Conservation (phyloP, 2,888 invertebrate genomes). For the Seladonia tumulorum region DNA sequence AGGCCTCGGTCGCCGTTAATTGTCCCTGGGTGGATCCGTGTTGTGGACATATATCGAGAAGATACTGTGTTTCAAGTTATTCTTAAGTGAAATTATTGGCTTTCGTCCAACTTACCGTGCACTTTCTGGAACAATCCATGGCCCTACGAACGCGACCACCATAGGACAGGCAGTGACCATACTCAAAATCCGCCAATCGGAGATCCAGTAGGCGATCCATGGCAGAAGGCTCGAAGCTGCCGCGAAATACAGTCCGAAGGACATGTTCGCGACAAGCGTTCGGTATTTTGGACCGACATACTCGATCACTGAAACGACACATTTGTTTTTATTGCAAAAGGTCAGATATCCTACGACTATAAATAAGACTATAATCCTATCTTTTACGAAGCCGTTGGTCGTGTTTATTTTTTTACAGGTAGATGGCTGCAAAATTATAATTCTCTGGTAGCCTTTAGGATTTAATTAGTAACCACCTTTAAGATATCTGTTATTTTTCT, state of each 20-base stretch:
- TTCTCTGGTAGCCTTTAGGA: too few species aligned
- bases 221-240: constrained; percentile 91
- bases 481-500: too few species aligned
- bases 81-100: not conserved
- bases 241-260: constrained; percentile 95
- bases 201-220: constrained; percentile 93
- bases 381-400: not conserved
- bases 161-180: constrained; percentile 92
- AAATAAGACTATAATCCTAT: not conserved
- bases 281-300: constrained; percentile 96
- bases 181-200: constrained; percentile 92
- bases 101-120: constrained; percentile 85
- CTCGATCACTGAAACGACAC: constrained; percentile 88
- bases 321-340: not conserved
- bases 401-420: not conserved
- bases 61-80: too few species aligned
- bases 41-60: too few species aligned
- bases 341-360: too few species aligned
- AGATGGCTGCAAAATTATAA: not conserved
- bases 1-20: too few species aligned
- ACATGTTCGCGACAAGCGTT: constrained; percentile 95
- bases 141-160: constrained; percentile 89
- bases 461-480: too few species aligned
- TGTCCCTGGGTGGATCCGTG: too few species aligned
- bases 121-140: constrained; percentile 93